Percentiles rank a stretch among this genome's conserved stretches.
phyloP scores from a whole-genome alignment of 1,140 invertebrate species.

The Aphaenogaster ashmeadi region DNA sequence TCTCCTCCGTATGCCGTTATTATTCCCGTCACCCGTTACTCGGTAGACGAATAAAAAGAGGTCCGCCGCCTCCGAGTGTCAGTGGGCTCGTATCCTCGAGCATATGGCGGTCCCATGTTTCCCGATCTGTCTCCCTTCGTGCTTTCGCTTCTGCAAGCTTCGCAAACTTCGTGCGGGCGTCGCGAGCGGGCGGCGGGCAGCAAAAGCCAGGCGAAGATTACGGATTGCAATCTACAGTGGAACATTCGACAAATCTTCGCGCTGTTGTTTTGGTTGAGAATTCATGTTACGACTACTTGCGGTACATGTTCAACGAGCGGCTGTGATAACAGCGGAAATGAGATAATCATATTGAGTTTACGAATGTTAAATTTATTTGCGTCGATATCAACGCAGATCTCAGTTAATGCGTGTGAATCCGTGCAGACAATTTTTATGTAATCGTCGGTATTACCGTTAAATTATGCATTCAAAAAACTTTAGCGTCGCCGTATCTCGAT shows the following conservation, averaged over 20 bases:
- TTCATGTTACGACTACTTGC: neutral
- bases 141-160: constrained; percentile 16
- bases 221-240: neutral
- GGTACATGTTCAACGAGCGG: neutral
- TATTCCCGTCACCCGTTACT: constrained; percentile 79
- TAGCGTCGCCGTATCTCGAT: neutral
- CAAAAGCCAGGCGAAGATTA: neutral
- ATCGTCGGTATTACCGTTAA: neutral
- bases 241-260: neutral
- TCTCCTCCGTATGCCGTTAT: constrained; percentile 75
- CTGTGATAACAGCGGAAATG: neutral
- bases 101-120: constrained; percentile 60
- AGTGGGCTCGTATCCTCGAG: constrained; percentile 62
- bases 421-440: neutral
- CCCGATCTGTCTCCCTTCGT: constrained; percentile 42
- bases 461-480: neutral
- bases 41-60: constrained; percentile 71
- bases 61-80: constrained; percentile 61
- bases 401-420: neutral
- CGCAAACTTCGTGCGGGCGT: neutral
- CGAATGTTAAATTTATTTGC: neutral
- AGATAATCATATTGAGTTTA: neutral
- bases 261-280: neutral
- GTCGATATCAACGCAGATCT: neutral
- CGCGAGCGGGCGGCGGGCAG: neutral